Conservation (phyloP, 2,888 invertebrate genomes). For the Deroplatys truncata region DNA sequence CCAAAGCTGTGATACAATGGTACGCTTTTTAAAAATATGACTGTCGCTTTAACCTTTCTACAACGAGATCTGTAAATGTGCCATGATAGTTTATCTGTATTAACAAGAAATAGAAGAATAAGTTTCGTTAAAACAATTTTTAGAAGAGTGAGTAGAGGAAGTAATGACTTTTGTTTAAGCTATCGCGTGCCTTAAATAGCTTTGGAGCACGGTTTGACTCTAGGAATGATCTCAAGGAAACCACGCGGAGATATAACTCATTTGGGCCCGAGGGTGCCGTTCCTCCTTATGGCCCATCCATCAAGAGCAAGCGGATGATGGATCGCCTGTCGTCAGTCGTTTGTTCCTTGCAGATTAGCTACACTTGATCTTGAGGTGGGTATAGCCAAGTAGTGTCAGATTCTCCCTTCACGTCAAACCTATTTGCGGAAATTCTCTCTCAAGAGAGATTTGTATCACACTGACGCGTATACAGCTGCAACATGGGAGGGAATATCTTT, state of each 20-base stretch:
- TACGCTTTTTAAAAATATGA: too few species aligned
- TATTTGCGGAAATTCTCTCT: neutral
- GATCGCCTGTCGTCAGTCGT: neutral
- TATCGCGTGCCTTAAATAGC: too few species aligned
- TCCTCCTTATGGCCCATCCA: neutral
- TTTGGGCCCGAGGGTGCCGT: neutral
- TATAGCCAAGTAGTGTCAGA: neutral
- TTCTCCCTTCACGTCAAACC: neutral
- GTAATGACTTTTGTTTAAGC: too few species aligned
- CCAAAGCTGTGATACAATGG: too few species aligned
- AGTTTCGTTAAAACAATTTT: too few species aligned
- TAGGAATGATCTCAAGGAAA: neutral
- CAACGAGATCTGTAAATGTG: too few species aligned
- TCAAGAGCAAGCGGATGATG: neutral
- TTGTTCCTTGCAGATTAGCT: neutral
- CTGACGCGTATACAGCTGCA: neutral
- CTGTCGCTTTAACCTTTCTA: too few species aligned
- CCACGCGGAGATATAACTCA: neutral
- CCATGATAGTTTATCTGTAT: too few species aligned
- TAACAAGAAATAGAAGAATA: too few species aligned
- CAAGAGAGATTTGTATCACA: neutral
- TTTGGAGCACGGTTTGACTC: too few species aligned
- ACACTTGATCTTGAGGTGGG: neutral
- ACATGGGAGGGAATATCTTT: too few species aligned
- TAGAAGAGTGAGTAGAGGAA: too few species aligned